phyloP scores from a whole-genome alignment of 2,113 vertebrate genomes.

The Prunella fulvescens region DNA sequence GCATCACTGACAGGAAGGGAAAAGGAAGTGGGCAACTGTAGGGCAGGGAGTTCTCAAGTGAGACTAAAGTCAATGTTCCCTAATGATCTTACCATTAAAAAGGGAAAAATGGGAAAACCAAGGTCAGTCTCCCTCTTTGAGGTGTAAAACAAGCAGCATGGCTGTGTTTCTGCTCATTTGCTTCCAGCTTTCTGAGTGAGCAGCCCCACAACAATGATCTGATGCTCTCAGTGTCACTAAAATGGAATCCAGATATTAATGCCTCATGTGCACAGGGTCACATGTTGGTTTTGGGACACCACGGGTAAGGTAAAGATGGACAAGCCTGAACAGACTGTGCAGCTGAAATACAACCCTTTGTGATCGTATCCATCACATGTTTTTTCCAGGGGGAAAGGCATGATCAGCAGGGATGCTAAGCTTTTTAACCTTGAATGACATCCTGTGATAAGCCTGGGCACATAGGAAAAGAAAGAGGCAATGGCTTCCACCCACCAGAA shows the following conservation, averaged over 20 bases:
- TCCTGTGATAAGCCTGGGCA: slow-evolving; percentile 38
- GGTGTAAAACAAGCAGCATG: background rate
- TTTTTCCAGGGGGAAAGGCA: slow-evolving; percentile 57
- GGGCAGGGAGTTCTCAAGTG: background rate
- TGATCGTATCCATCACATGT: slow-evolving; percentile 55
- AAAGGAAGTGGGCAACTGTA: background rate
- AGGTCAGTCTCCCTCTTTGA: background rate
- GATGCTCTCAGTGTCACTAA: slow-evolving; percentile 2
- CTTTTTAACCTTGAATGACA: slow-evolving; percentile 68
- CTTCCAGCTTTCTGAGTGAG: background rate
- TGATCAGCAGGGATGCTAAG: slow-evolving; percentile 63
- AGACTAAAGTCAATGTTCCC: background rate
- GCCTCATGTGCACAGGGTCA: slow-evolving; percentile 39
- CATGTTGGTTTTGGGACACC: slow-evolving; percentile 25
- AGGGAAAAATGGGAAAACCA: background rate
- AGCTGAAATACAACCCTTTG: slow-evolving; percentile 59
- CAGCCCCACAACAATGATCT: background rate
- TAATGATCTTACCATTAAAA: background rate
- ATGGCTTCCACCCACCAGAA: slow-evolving; percentile 58
- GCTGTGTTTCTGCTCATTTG: background rate
- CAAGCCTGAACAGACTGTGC: slow-evolving; percentile 21
- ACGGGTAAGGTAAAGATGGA: slow-evolving; percentile 51
- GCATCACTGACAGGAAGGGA: background rate
- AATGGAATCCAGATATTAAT: slow-evolving; percentile 41
- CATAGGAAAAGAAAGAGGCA: slow-evolving; percentile 53